These are phyloP conservation scores for Heliangelus exortis DNA, from an alignment of 2,797 vertebrate species.

Conservation along the genomic window DNA sequence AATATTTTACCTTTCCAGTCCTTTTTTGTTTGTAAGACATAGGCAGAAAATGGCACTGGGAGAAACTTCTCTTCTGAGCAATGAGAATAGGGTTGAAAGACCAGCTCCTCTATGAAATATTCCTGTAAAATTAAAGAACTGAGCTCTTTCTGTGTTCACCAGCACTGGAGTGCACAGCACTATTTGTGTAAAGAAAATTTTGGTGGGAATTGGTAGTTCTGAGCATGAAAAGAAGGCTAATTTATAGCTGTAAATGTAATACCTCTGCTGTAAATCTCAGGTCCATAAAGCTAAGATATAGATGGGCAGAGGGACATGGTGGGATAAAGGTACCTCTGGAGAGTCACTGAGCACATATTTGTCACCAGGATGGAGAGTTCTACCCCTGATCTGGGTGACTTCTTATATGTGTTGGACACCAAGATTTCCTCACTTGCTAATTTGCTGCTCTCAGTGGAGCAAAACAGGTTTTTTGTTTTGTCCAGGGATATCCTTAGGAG, in stretches of 20 bases:
- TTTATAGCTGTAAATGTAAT: background rate
- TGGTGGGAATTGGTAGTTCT: background rate
- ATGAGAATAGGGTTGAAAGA: background rate
- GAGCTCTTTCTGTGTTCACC: background rate
- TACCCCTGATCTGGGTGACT: background rate
- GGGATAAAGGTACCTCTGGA: background rate
- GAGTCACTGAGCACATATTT: background rate
- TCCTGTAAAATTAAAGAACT: background rate
- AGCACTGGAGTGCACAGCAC: background rate
- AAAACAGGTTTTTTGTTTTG: background rate
- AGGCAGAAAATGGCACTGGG: background rate
- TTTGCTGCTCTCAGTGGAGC: background rate
- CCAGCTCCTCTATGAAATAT: background rate
- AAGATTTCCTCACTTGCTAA: background rate
- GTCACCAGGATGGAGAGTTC: background rate
- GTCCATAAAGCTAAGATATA: background rate
- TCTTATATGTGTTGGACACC: fast-evolving
- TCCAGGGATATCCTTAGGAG: background rate
- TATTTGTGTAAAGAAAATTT: background rate
- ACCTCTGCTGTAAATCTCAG: background rate
- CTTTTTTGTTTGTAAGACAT: background rate
- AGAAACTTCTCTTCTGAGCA: background rate
- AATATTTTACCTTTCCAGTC: background rate
- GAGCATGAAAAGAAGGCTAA: background rate
- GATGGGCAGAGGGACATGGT: background rate